phyloP scores from a whole-genome alignment of 2,797 vertebrate genomes.

The Macropus fuliginosus region DNA sequence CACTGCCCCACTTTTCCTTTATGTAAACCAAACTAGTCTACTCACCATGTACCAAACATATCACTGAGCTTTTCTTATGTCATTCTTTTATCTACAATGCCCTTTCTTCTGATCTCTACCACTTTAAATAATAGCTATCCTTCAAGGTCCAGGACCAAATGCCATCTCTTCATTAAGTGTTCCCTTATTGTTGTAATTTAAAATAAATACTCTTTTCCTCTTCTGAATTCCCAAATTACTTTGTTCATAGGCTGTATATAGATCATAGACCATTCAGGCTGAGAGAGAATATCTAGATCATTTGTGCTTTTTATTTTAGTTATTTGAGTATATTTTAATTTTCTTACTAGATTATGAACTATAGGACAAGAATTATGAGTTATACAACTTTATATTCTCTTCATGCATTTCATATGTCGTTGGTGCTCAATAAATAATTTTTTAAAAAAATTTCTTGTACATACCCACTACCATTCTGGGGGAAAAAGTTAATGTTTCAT shows the following conservation, averaged over 20 bases:
- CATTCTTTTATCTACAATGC: neutral
- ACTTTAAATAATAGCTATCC: neutral
- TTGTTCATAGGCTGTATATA: neutral
- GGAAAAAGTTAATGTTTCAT: neutral
- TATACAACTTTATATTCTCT: neutral
- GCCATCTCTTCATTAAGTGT: neutral
- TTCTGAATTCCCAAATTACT: neutral
- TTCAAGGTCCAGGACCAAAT: neutral
- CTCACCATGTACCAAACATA: fast-evolving
- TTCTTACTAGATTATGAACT: neutral
- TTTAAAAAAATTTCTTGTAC: neutral
- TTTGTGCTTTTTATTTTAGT: neutral
- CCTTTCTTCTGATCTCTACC: fast-evolving
- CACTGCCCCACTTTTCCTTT: neutral
- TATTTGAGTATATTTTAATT: neutral
- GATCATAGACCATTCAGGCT: neutral
- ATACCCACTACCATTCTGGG: neutral
- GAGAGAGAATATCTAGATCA: neutral
- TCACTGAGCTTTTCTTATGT: neutral
- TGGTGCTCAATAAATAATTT: neutral
- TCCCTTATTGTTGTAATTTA: neutral
- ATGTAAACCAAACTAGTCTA: neutral
- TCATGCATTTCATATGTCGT: neutral
- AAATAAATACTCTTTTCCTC: neutral
- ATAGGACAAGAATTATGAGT: neutral